Conservation (phyloP, 2,113 vertebrate genomes). For the Macroglossus sobrinus region DNA sequence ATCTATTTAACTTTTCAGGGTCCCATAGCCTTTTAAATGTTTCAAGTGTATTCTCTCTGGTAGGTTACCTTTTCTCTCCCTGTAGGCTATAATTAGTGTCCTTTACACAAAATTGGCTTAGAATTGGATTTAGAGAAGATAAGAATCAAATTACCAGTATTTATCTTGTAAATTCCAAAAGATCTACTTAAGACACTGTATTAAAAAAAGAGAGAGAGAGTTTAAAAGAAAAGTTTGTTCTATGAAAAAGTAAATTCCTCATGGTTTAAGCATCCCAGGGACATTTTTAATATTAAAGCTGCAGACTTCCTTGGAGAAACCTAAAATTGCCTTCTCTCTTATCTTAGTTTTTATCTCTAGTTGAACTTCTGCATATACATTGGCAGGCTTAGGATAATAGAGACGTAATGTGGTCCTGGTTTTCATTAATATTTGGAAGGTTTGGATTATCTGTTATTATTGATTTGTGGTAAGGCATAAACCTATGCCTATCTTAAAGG, state of each 20-base stretch:
- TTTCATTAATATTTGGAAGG: conserved; percentile 48
- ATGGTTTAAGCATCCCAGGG: background rate
- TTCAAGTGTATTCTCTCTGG: conserved; percentile 71
- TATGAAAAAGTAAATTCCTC: conserved; percentile 49
- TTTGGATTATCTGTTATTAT: conserved; percentile 43
- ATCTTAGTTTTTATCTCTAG: background rate
- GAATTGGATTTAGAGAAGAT: conserved; percentile 88
- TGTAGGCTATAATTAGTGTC: conserved; percentile 86
- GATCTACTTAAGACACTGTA: conserved; percentile 81
- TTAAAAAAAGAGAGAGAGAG: conserved; percentile 47
- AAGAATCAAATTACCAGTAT: conserved; percentile 90
- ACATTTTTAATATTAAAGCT: background rate
- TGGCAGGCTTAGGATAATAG: background rate
- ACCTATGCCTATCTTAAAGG: conserved; percentile 6
- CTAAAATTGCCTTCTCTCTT: conserved; percentile 39
- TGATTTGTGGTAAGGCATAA: conserved; percentile 47
- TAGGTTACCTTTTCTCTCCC: conserved; percentile 85
- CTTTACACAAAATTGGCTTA: conserved; percentile 87
- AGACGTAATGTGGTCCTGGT: background rate
- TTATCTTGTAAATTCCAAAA: conserved; percentile 90
- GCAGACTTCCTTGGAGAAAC: background rate
- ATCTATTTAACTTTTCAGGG: conserved; percentile 80
- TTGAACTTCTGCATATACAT: background rate
- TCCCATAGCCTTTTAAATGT: conserved; percentile 77
- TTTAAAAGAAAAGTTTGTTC: conserved; percentile 60